phyloP scores from a whole-genome alignment of 2,888 invertebrate genomes.

The Seira sanloemensis region DNA sequence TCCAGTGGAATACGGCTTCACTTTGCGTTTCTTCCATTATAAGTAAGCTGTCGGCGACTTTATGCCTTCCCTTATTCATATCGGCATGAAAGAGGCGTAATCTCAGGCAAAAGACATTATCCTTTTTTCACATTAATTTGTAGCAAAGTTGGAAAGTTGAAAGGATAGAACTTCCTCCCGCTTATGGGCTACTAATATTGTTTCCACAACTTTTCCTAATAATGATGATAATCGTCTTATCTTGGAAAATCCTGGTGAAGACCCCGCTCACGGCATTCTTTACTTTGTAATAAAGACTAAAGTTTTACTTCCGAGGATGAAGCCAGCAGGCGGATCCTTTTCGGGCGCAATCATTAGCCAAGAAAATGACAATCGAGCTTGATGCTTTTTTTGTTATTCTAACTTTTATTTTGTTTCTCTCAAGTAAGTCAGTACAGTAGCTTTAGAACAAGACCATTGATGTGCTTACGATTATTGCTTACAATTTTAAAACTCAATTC shows the following conservation, averaged over 20 bases:
- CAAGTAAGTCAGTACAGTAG: too few species aligned
- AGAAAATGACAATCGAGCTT: too few species aligned
- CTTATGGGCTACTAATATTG: not conserved
- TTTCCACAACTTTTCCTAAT: not conserved
- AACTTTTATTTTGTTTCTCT: too few species aligned
- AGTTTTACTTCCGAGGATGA: too few species aligned
- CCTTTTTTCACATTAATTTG: not conserved
- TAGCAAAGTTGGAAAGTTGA: not conserved
- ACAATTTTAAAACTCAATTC: too few species aligned
- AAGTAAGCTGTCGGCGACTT: not conserved
- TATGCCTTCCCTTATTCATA: conserved; percentile 1
- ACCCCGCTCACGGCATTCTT: too few species aligned
- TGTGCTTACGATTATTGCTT: too few species aligned
- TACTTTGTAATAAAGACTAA: too few species aligned
- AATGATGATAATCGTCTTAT: not conserved
- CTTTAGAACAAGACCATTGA: too few species aligned
- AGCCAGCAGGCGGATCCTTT: too few species aligned
- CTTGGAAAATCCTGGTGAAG: not conserved
- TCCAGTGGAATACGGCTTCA: not conserved
- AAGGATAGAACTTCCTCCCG: not conserved
- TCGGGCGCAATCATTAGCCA: too few species aligned
- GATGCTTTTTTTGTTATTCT: too few species aligned
- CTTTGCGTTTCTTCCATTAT: conserved; percentile 12
- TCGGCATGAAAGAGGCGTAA: not conserved
- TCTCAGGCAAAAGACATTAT: not conserved